Base-by-base conservation (phyloP, 2,888 invertebrate species). In the Caenorhabditis auriculariae region DNA sequence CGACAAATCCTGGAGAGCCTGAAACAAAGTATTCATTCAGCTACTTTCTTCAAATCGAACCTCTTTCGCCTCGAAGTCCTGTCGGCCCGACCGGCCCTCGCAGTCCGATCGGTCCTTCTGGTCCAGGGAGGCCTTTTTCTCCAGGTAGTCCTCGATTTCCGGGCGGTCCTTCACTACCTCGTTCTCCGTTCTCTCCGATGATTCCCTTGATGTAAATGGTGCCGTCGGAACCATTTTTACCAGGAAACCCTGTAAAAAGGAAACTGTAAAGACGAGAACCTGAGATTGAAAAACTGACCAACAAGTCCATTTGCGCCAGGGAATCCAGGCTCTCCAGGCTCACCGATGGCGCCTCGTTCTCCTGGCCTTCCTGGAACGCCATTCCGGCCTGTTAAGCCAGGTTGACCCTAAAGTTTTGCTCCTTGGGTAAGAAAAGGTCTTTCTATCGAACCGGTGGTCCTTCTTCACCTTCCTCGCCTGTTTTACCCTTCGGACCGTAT, bases 401-500 rank as follows among this genome's bases (percentile, higher is more conserved):
- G 9, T 35, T 15, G n/a, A 1, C 35, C 35, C 35, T 35, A n/a
- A 35, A n/a, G n/a, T 35, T 35, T 35, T 9, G 9, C 12, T 15
- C n/a, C n/a, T n/a, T n/a, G n/a, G n/a, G n/a, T n/a, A n/a, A n/a
- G n/a, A n/a, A n/a, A n/a, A n/a, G 9, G 9, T 35, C 12, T 15
- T 35, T 35, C 9, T 15, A 1, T 35, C 35, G 9, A 15, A 35
- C 35, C 9, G 9, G 12, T 15, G 12, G 35, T 15, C 35, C 35
- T 9, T 35, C 35, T n/a, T n/a, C n/a, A n/a, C 35, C 35, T 35
- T 35, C n/a, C 9, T 15, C n/a, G 1, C 35, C 35, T 15, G 35
- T 9, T 1, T 32, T 23, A 15, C 55, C 55, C 23, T 55, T 55
- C 26, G 42, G 42, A n/a, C 55, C 55, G 24, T 49, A 55, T 6